Conservation (phyloP, 2,888 invertebrate genomes). For the Philopedon plagiatum region DNA sequence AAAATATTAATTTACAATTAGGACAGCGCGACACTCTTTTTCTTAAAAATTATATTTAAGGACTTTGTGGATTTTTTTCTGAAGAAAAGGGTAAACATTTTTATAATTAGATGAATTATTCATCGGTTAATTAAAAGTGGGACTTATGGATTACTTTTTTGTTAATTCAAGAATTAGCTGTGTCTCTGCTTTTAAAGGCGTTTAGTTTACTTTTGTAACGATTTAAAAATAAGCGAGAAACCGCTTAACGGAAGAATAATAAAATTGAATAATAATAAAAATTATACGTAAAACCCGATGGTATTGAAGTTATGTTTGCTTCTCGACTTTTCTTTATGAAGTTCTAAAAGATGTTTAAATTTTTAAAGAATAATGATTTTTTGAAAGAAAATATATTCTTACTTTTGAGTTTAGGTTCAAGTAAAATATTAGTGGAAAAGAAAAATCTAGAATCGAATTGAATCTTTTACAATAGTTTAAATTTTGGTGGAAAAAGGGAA, state of each 20-base stretch:
- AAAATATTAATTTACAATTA: conserved; percentile 32
- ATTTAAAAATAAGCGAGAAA: conserved; percentile 22
- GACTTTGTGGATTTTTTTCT: conserved; percentile 14
- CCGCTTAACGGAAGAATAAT: conserved; percentile 4
- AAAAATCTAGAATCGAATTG: no score
- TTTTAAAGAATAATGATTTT: no score
- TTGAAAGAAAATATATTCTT: no score
- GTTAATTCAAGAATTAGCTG: conserved; percentile 24
- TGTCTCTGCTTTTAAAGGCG: conserved; percentile 20
- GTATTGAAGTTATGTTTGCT: no score
- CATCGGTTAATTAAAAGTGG: conserved; percentile 33
- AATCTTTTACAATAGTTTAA: no score
- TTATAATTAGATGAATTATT: conserved; percentile 36
- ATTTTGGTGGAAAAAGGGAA: no score
- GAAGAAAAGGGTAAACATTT: conserved; percentile 26
- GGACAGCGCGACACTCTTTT: conserved; percentile 6
- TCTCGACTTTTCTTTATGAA: no score
- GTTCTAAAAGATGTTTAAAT: no score
- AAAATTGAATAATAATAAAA: background rate
- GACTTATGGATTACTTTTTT: conserved; percentile 31
- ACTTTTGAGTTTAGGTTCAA: no score
- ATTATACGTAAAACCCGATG: no score
- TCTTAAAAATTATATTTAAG: conserved; percentile 16
- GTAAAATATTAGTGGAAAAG: no score
- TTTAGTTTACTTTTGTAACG: conserved; percentile 33